Evolutionary conservation across 2,113 vertebrate species (phyloP).

Genomic region (Tachysurus vachellii): DNA sequence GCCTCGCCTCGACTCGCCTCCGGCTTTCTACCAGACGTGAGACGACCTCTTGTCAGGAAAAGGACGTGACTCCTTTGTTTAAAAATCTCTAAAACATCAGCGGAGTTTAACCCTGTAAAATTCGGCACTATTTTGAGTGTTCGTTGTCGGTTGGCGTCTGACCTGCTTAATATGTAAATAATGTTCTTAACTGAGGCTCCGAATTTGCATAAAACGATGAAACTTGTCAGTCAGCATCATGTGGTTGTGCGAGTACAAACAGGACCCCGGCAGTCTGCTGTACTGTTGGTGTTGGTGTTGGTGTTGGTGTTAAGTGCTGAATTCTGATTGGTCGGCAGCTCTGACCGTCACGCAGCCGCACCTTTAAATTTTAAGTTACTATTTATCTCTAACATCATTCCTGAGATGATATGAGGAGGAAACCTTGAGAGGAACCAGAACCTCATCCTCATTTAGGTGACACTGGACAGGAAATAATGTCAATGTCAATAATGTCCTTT

Average conservation of each 20-base stretch:
- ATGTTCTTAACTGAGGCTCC: no score
- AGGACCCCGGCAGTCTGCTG: not conserved
- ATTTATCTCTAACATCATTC: no score
- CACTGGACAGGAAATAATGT: no score
- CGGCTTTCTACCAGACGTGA: not conserved
- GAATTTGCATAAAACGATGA: not conserved
- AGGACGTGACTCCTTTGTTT: not conserved
- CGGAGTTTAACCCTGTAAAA: not conserved
- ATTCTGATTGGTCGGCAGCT: not conserved
- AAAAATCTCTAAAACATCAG: not conserved
- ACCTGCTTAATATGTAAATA: not conserved
- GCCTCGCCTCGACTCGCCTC: not conserved
- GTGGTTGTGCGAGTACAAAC: not conserved
- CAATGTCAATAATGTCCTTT: no score
- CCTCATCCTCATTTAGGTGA: no score
- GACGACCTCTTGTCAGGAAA: not conserved
- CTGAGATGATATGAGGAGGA: no score
- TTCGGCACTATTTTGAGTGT: not conserved
- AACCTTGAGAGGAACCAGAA: no score
- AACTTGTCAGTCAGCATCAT: not conserved
- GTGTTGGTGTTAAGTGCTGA: no score
- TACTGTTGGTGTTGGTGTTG: no score
- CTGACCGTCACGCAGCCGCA: not conserved
- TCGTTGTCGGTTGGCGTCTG: not conserved
- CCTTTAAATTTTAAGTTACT: no score